phyloP scores from a whole-genome alignment of 2,888 invertebrate species.

The Entomobrya multifasciata region DNA sequence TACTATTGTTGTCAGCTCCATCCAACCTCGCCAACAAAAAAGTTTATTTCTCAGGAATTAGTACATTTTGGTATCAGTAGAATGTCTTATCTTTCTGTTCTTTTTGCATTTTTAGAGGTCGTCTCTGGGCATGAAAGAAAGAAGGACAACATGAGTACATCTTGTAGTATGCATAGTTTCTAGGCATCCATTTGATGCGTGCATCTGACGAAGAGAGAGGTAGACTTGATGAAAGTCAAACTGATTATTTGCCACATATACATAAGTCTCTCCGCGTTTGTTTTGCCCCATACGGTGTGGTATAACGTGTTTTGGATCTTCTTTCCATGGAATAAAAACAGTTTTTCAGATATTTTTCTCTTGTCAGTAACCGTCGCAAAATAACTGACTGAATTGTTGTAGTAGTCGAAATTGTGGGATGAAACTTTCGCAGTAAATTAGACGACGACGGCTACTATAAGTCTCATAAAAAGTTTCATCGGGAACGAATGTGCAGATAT shows the following conservation, averaged over 20 bases:
- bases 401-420: slow-evolving; percentile 11
- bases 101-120: too few relatives aligned
- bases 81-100: too few relatives aligned
- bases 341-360: not conserved
- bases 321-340: not conserved
- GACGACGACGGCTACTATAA: slow-evolving; percentile 43
- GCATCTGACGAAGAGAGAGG: not conserved
- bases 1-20: not conserved
- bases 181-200: not conserved
- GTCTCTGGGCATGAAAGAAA: too few relatives aligned
- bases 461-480: not conserved
- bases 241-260: slow-evolving; percentile 18
- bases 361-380: not conserved
- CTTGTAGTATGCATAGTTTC: too few relatives aligned
- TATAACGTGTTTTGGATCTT: not conserved
- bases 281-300: not conserved
- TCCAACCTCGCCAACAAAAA: not conserved
- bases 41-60: slow-evolving; percentile 20
- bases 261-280: not conserved
- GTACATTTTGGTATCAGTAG: not conserved
- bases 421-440: slow-evolving; percentile 62
- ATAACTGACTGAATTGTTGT: not conserved
- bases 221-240: slow-evolving; percentile 24
- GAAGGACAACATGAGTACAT: too few relatives aligned
- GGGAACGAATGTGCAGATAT: not conserved